phyloP scores from a whole-genome alignment of 1,140 invertebrate species.

The Sminthurides bifidus region DNA sequence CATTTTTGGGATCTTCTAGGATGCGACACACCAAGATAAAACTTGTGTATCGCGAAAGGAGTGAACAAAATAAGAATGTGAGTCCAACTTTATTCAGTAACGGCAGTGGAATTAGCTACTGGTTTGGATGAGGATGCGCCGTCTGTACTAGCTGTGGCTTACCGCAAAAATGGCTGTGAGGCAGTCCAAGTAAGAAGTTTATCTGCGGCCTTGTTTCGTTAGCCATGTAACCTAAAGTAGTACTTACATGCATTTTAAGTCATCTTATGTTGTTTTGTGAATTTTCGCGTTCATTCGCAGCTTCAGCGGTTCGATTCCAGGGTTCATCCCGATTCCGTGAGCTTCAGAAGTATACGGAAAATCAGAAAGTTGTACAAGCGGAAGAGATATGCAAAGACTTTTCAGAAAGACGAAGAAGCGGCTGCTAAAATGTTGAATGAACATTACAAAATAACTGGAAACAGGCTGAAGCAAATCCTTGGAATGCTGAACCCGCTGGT shows the following conservation, averaged over 20 bases:
- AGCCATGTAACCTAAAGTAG: not conserved
- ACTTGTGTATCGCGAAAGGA: too few relatives aligned
- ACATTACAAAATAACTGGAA: not conserved
- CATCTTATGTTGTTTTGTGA: not conserved
- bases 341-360: not conserved
- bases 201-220: not conserved
- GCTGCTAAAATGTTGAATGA: not conserved
- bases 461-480: not conserved
- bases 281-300: too few relatives aligned
- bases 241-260: not conserved
- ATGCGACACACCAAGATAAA: too few relatives aligned
- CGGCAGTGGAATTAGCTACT: too few relatives aligned
- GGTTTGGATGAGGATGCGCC: not conserved
- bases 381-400: not conserved
- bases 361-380: not conserved
- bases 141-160: too few relatives aligned
- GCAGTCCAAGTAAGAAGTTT: not conserved
- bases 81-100: too few relatives aligned
- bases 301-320: too few relatives aligned
- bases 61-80: too few relatives aligned
- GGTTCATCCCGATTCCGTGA: too few relatives aligned
- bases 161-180: not conserved
- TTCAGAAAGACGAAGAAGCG: not conserved
- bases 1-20: too few relatives aligned
- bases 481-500: not conserved